Percentiles rank a stretch among this genome's conserved stretches.
phyloP scores from a whole-genome alignment of 2,113 vertebrate species.

The Dendrocopos noguchii region DNA sequence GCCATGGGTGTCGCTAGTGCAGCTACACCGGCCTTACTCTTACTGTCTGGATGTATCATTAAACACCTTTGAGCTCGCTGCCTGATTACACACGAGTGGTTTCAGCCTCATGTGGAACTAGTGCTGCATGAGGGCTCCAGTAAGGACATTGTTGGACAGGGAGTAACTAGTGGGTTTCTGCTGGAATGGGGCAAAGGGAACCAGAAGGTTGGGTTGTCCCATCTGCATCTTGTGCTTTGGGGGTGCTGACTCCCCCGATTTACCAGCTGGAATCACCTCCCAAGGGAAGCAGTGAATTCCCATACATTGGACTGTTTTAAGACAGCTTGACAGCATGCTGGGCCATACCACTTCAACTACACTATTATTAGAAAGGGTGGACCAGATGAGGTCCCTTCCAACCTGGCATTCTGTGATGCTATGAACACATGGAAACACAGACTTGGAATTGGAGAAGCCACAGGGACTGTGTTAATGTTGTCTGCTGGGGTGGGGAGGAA shows the following conservation, averaged over 20 bases:
- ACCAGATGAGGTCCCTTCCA: too few relatives aligned
- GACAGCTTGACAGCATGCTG: too few relatives aligned
- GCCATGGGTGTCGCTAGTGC: neutral
- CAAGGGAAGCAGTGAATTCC: too few relatives aligned
- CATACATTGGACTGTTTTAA: too few relatives aligned
- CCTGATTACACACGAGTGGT: slow-evolving; percentile 20
- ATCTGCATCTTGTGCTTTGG: neutral
- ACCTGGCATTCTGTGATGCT: too few relatives aligned
- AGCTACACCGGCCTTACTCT: neutral
- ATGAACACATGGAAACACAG: rapidly evolving
- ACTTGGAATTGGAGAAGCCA: rapidly evolving
- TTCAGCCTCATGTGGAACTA: neutral
- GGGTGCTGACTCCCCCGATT: rapidly evolving
- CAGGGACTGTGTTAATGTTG: neutral
- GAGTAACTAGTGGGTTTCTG: neutral
- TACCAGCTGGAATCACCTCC: too few relatives aligned
- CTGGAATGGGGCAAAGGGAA: neutral
- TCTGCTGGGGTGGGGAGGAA: neutral
- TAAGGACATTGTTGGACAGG: neutral
- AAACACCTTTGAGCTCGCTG: slow-evolving; percentile 6
- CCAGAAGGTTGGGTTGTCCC: neutral
- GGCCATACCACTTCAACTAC: too few relatives aligned
- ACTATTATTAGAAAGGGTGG: too few relatives aligned
- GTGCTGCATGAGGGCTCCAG: neutral
- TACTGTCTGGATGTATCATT: slow-evolving; percentile 8